Conservation (phyloP, 2,888 invertebrate species). For the Drosophila paranaensis region DNA sequence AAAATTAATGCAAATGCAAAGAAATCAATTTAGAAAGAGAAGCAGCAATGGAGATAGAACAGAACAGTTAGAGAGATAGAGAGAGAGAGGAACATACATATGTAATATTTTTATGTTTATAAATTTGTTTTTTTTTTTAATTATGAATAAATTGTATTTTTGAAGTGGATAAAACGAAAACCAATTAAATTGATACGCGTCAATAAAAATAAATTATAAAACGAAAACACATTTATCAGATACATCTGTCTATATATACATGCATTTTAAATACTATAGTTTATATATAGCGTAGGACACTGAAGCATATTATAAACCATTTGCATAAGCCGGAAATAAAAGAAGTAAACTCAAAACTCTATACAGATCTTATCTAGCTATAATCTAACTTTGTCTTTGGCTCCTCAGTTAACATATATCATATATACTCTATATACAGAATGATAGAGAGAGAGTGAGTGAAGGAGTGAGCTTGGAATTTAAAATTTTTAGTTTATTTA, state of each 20-base stretch:
- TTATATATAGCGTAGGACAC: slow-evolving; percentile 3
- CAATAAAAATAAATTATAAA: slow-evolving; percentile 84
- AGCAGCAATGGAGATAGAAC: background rate
- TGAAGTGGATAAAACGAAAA: slow-evolving; percentile 64
- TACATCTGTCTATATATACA: slow-evolving; percentile 1
- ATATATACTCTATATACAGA: background rate
- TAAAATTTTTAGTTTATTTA: slow-evolving; percentile 25
- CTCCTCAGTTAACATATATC: background rate
- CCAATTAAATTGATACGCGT: slow-evolving; percentile 77
- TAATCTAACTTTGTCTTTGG: background rate
- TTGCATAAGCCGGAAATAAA: slow-evolving; percentile 13
- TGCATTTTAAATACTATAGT: slow-evolving; percentile 23
- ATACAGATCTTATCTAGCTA: background rate
- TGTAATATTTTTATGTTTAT: slow-evolving; percentile 78
- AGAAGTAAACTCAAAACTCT: background rate
- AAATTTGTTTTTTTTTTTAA: slow-evolving; percentile 68
- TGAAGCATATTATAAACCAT: slow-evolving; percentile 1
- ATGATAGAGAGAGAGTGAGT: background rate
- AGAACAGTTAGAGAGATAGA: slow-evolving; percentile 5
- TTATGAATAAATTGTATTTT: slow-evolving; percentile 77
- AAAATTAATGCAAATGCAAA: slow-evolving; percentile 1
- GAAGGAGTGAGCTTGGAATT: background rate
- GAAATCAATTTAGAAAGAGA: slow-evolving; percentile 13
- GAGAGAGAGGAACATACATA: slow-evolving; percentile 54
- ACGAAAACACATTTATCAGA: slow-evolving; percentile 31